Percentiles rank a stretch among this genome's conserved stretches.
These are phyloP conservation scores for Syngnathus typhle DNA, from an alignment of 2,113 vertebrate genomes.

Conservation along the genomic window DNA sequence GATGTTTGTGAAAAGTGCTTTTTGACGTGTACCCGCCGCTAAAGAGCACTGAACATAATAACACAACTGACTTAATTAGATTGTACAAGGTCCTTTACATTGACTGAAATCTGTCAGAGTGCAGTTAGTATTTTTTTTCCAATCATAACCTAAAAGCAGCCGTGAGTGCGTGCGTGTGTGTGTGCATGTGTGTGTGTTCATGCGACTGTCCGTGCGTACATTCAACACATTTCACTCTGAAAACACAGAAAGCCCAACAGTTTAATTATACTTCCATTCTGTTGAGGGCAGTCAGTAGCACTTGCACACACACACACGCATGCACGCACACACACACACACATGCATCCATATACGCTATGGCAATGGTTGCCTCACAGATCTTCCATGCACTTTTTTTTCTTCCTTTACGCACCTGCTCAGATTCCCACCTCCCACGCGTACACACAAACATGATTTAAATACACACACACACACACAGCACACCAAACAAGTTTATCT, in stretches of 20 bases:
- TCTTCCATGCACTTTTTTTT: constrained; percentile 50
- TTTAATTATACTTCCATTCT: constrained; percentile 32
- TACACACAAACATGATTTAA: neutral
- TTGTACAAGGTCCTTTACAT: neutral
- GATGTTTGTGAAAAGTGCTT: constrained; percentile 13
- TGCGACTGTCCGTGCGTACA: constrained; percentile 16
- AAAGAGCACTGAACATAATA: constrained; percentile 5
- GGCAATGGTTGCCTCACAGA: constrained; percentile 46
- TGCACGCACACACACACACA: neutral
- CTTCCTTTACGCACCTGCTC: constrained; percentile 57
- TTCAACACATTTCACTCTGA: constrained; percentile 34
- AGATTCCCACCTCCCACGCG: constrained; percentile 57
- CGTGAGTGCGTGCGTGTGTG: neutral
- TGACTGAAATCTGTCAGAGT: neutral
- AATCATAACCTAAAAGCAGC: constrained; percentile 20
- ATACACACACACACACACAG: neutral
- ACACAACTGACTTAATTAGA: constrained; percentile 25
- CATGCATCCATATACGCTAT: neutral
- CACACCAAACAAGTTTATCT: constrained; percentile 3
- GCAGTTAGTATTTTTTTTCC: constrained; percentile 2
- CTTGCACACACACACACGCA: neutral
- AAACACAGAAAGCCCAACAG: constrained; percentile 39
- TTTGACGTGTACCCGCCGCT: constrained; percentile 5
- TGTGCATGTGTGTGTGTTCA: constrained; percentile 20
- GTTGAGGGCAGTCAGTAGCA: neutral